Base-by-base conservation (phyloP, 2,797 vertebrate genomes). In the Hippoglossus hippoglossus region DNA sequence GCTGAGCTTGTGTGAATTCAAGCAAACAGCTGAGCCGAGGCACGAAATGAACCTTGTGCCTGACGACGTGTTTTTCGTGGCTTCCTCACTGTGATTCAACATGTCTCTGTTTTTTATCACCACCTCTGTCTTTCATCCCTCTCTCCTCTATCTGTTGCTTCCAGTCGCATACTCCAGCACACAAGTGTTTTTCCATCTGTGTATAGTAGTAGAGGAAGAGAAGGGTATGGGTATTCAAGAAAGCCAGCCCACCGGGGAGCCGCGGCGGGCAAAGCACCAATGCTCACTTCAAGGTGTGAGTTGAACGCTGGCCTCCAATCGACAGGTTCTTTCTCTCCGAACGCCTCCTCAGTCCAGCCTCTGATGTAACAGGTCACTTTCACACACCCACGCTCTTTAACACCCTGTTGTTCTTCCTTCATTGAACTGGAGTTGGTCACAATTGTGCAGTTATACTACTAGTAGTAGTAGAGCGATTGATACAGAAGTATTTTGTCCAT, bases 281-380 rank as follows among this genome's bases (percentile, higher is more conserved):
- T 58, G 75, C 77, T 74, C 73, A 62, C 69, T 86, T 80, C 61
- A 79, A 60, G 79, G 75, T 70, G 61, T 34, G 68, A 85, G 71
- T 60, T 78, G 71, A 79, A 80, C 57, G 9, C 28, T 72, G 79
- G 68, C 62, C 78, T 84, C 47, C 10, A 67, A 83, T 86, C 36
- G 31, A 83, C 81, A 73, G 75, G 49, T 60, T 67, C 31, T 63
- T 47, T 75, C 44, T 34, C 55, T 72, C 67, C n/a, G 12, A 51
- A 70, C 84, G 6, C 87, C 88, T 75, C 78, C 83, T 71, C 84
- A 69, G 71, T 77, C 68, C 68, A 65, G n/a, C 39, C 57, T 68
- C 59, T 83, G 79, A 89, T 81, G 78, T 80, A 87, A 83, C 72
- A 71, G 75, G 83, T 83, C 80, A 82, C 79, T 78, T 84, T 88